These are phyloP conservation scores for Polia nebulosa DNA, from an alignment of 2,888 invertebrate species.

Conservation along the genomic window DNA sequence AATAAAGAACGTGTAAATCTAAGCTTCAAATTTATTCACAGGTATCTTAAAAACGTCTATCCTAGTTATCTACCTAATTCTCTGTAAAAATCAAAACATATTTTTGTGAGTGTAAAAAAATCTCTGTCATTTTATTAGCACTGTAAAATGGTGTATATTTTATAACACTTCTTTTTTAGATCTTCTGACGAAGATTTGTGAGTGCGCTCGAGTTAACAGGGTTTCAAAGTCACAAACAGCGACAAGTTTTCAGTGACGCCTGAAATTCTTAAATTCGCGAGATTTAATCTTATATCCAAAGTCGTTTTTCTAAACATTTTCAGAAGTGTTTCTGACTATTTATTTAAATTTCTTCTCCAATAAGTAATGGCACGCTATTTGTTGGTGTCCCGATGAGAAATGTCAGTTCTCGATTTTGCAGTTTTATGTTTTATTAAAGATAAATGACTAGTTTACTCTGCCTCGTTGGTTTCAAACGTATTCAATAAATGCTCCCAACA, in stretches of 20 bases:
- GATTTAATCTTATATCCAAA: not conserved
- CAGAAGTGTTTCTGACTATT: not conserved
- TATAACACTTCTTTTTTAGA: not conserved
- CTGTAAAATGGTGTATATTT: not conserved
- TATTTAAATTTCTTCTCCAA: not conserved
- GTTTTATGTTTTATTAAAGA: not conserved
- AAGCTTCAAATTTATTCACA: no score
- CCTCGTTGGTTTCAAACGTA: no score
- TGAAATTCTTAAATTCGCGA: slow-evolving; percentile 1
- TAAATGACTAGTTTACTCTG: not conserved
- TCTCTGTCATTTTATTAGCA: not conserved
- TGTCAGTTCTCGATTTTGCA: not conserved
- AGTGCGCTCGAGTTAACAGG: not conserved
- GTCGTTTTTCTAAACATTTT: slow-evolving; percentile 1
- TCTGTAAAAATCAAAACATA: no score
- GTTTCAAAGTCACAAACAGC: not conserved
- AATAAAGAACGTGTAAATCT: no score
- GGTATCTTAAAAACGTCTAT: no score
- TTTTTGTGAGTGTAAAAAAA: no score
- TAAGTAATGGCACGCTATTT: slow-evolving; percentile 23
- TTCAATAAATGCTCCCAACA: no score
- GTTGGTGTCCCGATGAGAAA: slow-evolving; percentile 16
- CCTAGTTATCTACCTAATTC: no score
- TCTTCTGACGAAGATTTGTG: not conserved
- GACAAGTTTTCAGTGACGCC: not conserved